A percentile compares a stretch with the other conserved stretches of the same genome.
phyloP scores from a whole-genome alignment of 2,113 vertebrate genomes.

The Synodontis membranacea region DNA sequence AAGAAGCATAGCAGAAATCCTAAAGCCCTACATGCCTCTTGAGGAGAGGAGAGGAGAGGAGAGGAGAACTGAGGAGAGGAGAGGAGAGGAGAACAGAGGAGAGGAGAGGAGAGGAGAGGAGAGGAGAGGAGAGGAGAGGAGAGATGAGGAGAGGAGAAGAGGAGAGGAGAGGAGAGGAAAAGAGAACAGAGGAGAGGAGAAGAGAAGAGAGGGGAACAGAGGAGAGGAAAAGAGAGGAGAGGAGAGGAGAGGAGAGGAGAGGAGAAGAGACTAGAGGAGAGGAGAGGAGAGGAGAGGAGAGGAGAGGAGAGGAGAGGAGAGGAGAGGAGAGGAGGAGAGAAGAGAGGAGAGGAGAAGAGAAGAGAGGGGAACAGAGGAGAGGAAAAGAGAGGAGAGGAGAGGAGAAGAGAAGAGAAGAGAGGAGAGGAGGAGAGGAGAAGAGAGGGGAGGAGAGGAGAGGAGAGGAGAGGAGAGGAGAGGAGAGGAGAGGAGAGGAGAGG shows the following conservation, averaged over 20 bases:
- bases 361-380: neutral
- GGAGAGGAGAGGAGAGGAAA: constrained; percentile 24
- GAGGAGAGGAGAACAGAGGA: neutral
- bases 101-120: neutral
- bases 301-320: constrained; percentile 21
- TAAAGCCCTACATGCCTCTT: neutral
- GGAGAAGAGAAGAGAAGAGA: neutral
- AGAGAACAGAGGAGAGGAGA: neutral
- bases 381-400: constrained; percentile 51
- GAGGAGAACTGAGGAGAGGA: constrained; percentile 32
- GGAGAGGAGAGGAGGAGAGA: neutral
- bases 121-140: neutral
- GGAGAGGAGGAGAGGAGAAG: constrained; percentile 17
- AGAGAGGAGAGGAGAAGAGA: neutral
- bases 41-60: neutral
- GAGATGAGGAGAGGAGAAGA: neutral
- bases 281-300: neutral
- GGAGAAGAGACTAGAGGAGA: neutral
- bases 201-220: constrained; percentile 21
- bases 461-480: constrained; percentile 36
- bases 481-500: constrained; percentile 36
- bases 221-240: constrained; percentile 25
- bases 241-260: neutral
- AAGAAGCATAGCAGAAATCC: neutral
- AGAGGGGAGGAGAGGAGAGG: constrained; percentile 11